phyloP scores from a whole-genome alignment of 2,113 vertebrate genomes.

The Menura novaehollandiae region DNA sequence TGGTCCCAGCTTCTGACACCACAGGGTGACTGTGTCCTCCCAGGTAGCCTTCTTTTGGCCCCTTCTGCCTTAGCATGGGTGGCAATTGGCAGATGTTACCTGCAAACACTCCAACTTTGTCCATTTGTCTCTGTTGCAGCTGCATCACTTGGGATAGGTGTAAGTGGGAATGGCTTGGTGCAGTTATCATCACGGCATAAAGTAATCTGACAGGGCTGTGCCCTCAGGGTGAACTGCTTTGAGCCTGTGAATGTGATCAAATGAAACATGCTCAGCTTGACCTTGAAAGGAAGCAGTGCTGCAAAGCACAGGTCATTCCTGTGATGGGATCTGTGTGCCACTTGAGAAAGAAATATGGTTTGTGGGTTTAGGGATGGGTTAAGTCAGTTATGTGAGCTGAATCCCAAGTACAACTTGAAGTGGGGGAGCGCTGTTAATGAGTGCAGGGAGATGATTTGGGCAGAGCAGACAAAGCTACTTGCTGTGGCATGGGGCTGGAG shows the following conservation, averaged over 20 bases:
- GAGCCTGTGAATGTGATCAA: not conserved
- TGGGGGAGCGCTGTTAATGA: not conserved
- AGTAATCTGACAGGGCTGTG: not conserved
- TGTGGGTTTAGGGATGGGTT: not conserved
- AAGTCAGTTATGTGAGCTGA: not conserved
- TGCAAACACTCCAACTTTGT: not conserved
- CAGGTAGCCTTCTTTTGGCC: not conserved
- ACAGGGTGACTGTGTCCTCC: not conserved
- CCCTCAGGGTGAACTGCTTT: not conserved
- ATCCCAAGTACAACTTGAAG: not conserved
- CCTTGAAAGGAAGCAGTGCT: not conserved
- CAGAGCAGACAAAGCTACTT: not conserved
- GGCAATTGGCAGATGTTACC: not conserved
- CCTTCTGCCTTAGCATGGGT: not conserved
- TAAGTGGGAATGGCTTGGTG: not conserved
- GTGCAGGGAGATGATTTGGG: not conserved
- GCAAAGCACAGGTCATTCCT: not conserved
- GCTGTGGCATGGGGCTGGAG: not conserved
- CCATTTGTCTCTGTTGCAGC: not conserved
- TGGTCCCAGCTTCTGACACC: not conserved
- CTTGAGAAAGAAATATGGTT: not conserved
- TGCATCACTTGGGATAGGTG: not conserved
- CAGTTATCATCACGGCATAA: not conserved
- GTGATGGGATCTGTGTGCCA: not conserved
- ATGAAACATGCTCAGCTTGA: not conserved